Evolutionary conservation across 2,797 vertebrate species (phyloP).

Genomic region (Mus spretus): DNA sequence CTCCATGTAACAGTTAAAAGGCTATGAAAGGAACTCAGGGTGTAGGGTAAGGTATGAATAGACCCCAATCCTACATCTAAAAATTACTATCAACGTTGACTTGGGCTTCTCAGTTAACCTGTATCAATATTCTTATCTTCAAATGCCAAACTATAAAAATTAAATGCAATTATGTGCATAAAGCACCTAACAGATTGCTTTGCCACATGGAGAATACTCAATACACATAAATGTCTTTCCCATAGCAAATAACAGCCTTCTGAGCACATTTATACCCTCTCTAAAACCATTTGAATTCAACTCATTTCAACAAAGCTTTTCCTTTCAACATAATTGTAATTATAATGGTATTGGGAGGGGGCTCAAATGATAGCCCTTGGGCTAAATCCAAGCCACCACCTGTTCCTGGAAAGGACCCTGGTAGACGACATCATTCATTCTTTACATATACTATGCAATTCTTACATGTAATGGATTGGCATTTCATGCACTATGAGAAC

Average conservation of each 20-base stretch:
- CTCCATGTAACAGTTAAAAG: background rate
- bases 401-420: conserved; percentile 21
- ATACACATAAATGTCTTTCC: conserved; percentile 58
- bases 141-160: conserved; percentile 53
- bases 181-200: conserved; percentile 64
- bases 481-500: background rate
- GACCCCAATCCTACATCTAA: background rate
- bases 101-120: conserved; percentile 53
- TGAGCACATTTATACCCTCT: conserved; percentile 29
- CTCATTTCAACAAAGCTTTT: conserved; percentile 11
- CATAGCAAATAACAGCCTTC: conserved; percentile 39
- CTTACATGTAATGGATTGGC: background rate
- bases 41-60: background rate
- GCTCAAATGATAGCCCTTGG: background rate
- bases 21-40: background rate
- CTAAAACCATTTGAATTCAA: conserved; percentile 53
- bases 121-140: conserved; percentile 57
- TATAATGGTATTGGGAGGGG: background rate
- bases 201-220: conserved; percentile 56
- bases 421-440: background rate
- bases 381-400: conserved; percentile 32
- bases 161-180: conserved; percentile 60
- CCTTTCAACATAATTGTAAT: conserved; percentile 49
- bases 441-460: background rate
- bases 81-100: conserved; percentile 4